Evolutionary conservation across 2,113 vertebrate genomes (phyloP).

Genomic region (Anarrhichthys ocellatus): DNA sequence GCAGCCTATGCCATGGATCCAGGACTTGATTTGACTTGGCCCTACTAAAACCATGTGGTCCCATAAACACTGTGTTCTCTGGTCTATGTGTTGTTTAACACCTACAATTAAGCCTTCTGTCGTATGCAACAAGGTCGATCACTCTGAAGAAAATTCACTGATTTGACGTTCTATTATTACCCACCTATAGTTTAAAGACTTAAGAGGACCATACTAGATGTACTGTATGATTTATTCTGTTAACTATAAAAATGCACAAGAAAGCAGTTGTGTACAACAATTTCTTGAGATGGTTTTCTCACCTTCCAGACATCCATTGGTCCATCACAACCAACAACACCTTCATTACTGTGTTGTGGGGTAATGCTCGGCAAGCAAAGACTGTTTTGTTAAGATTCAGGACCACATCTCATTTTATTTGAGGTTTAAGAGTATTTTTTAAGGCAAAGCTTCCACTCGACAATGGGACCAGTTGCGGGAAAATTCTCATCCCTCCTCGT

Average conservation of each 20-base stretch:
- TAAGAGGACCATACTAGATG: too few relatives aligned
- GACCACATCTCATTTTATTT: not conserved
- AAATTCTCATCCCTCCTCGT: not conserved
- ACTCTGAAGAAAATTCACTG: conserved; percentile 34
- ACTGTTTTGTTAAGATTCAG: not conserved
- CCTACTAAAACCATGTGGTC: conserved; percentile 74
- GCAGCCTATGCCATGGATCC: conserved; percentile 28
- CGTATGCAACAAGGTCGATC: conserved; percentile 37
- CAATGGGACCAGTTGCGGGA: not conserved
- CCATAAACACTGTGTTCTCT: conserved; percentile 75
- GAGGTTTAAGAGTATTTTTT: not conserved
- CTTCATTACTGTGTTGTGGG: not conserved
- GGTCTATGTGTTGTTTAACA: conserved; percentile 69
- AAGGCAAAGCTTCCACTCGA: not conserved
- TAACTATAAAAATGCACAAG: not conserved
- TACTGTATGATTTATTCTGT: not conserved
- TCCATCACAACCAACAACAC: not conserved
- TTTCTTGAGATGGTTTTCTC: not conserved
- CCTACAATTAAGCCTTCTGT: conserved; percentile 55
- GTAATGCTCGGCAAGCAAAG: not conserved
- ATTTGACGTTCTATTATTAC: not conserved
- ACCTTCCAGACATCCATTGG: not conserved
- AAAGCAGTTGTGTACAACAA: not conserved
- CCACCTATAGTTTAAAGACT: not conserved
- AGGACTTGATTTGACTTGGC: conserved; percentile 45